Base-by-base conservation (phyloP, 1,140 invertebrate species). In the Zelostemma sp. region DNA sequence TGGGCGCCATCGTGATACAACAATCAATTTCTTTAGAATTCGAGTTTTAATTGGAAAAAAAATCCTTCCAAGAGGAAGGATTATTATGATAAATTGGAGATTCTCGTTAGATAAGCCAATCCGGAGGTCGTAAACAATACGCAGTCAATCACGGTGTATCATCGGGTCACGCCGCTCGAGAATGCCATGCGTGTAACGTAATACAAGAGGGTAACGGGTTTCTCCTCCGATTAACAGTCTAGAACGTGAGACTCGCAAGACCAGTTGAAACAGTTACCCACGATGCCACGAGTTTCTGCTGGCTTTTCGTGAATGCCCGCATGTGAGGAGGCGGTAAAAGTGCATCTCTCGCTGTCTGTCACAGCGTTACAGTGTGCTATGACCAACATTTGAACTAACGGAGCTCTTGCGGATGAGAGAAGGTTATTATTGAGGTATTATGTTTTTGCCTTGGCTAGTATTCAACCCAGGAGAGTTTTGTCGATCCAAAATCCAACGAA, bases 171-270 rank as follows among this genome's bases (percentile, higher is more conserved):
- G 68, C 67, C 65, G 72, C 76, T 73, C 68, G 68, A 78, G 73
- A 75, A 81, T 82, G 74, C 76, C 79, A 76, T 59, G 54, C 68
- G 68, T 65, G 75, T 75, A 80, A 79, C 79, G 75, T 78, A 80
- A 81, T 40, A 64, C 72, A 69, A 50, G 69, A 66, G 63, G 41
- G 50, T 84, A 84, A 84, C 82, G 82, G 82, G 72, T 75, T 78
- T 83, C 80, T 80, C 77, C 56, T 62, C 31, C 67, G 68, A 75
- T 78, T 73, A 78, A 78, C 70, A 74, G 75, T 79, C 77, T 79
- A 78, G 78, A 73, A 81, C 75, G 72, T 48, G 70, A 50, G 72
- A 59, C 70, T 64, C 43, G 70, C 62, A 64, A 70, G 59, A 75
- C 38, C 62, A 68, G 55, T 62, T 25, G 66, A 48, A 71, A 77